These are phyloP conservation scores for Eriocheir sinensis DNA, from an alignment of 1,140 invertebrate genomes.

Conservation along the genomic window DNA sequence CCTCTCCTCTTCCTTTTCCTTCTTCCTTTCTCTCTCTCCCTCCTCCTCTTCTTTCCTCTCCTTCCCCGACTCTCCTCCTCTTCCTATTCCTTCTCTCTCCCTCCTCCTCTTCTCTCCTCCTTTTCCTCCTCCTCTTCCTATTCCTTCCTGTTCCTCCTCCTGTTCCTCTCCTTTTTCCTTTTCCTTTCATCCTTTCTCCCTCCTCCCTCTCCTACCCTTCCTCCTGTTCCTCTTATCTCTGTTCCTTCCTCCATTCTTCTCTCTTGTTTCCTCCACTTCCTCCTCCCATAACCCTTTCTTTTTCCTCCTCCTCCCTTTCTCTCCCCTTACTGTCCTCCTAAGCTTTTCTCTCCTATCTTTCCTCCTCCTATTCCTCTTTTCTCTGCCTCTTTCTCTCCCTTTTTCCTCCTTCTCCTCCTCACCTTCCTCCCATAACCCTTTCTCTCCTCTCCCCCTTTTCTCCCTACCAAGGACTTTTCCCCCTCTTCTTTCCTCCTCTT, in stretches of 20 bases:
- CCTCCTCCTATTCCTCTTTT: background rate
- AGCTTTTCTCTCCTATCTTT: background rate
- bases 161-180: background rate
- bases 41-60: background rate
- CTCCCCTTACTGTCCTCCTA: background rate
- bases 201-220: background rate
- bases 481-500: background rate
- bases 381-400: conserved; percentile 3
- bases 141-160: background rate
- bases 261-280: background rate
- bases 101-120: background rate
- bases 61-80: background rate
- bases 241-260: background rate
- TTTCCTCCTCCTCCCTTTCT: background rate
- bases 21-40: background rate
- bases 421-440: too few relatives aligned
- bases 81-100: background rate
- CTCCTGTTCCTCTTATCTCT: background rate
- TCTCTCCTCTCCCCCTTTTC: too few relatives aligned
- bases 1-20: background rate
- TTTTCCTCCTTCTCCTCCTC: background rate
- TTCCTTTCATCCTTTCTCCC: background rate
- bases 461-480: too few relatives aligned
- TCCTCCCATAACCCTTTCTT: background rate
- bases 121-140: background rate